Base-by-base conservation (phyloP, 2,888 invertebrate species). In the Liopterus haemorrhoidalis region DNA sequence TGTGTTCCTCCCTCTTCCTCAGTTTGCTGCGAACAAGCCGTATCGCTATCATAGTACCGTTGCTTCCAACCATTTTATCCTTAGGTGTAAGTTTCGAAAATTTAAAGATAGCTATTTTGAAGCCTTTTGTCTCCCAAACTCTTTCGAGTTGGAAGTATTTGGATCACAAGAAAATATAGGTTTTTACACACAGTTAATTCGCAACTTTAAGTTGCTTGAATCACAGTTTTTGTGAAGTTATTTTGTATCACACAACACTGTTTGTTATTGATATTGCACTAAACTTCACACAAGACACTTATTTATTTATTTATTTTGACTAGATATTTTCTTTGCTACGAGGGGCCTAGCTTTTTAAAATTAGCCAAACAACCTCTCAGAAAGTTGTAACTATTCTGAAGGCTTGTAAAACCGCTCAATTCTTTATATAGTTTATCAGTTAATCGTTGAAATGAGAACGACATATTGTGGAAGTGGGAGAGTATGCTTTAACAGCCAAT, bases 1-100 rank as follows among this genome's bases (percentile, higher is more conserved):
- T 76, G 69, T 80, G 79, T 66, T 86, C 87, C 70, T 88, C 87
- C 59, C 87, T 79, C 73, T 88, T 88, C 64, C 86, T 78, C 73
- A 88, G 78, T 76, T 88, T 88, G 73, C 86, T 88, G 80, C 86
- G 86, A 73, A 88, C 87, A 81, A 88, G 82, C 73, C 87, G 87
- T 70, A 88, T 84, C 70, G 87, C 85, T 72, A 85, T 83, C 81
- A 87, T 79, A 67, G 85, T 85, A 70, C 84, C 85, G 73, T 85
- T 85, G 72, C 79, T 85, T 70, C 86, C 86, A 70, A 87, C 86
- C 86, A 87, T 86, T 65, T 77, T 79, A 56, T 49, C 49, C 46
- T 56, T 56, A 46, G 59, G 56, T 57, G 58, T 60, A 53, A 62
- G 59, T 54, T 51, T 53, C 49, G 59, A 54, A 51, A 60, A 64